These are phyloP conservation scores for Cetoscarus ocellatus DNA, from an alignment of 2,797 vertebrate genomes.

Conservation along the genomic window DNA sequence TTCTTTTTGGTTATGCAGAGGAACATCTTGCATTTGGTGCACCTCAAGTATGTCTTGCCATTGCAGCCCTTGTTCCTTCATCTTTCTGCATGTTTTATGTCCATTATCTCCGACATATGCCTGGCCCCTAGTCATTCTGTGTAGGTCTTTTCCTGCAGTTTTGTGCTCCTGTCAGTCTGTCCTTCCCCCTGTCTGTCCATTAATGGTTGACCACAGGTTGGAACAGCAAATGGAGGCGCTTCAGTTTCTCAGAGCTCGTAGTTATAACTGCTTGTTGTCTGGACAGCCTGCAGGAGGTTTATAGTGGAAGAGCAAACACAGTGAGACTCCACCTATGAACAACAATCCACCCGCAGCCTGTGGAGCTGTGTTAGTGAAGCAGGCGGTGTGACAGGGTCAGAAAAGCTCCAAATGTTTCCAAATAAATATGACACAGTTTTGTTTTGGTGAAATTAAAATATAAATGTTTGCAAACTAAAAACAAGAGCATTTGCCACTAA, in stretches of 20 bases:
- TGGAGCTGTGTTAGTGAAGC: constrained; percentile 2
- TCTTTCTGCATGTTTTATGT: too few species aligned
- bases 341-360: constrained; percentile 10
- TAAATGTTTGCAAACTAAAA: too few species aligned
- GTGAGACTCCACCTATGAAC: constrained; percentile 44
- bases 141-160: not conserved
- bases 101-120: too few species aligned
- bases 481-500: too few species aligned
- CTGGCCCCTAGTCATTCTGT: not conserved
- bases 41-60: too few species aligned
- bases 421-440: too few species aligned
- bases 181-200: constrained; percentile 26
- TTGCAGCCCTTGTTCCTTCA: too few species aligned
- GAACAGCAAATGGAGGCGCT: constrained; percentile 18
- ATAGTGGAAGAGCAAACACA: constrained; percentile 63
- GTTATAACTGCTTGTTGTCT: constrained; percentile 39
- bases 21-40: too few species aligned
- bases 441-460: too few species aligned
- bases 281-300: constrained; percentile 40
- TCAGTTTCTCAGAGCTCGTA: not conserved
- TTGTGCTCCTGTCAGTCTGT: not conserved
- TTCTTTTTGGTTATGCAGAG: too few species aligned
- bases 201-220: constrained; percentile 65
- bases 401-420: not conserved
- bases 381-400: not conserved